Evolutionary conservation across 2,113 vertebrate species (phyloP).

Genomic region (Pseudorectes ferrugineus): DNA sequence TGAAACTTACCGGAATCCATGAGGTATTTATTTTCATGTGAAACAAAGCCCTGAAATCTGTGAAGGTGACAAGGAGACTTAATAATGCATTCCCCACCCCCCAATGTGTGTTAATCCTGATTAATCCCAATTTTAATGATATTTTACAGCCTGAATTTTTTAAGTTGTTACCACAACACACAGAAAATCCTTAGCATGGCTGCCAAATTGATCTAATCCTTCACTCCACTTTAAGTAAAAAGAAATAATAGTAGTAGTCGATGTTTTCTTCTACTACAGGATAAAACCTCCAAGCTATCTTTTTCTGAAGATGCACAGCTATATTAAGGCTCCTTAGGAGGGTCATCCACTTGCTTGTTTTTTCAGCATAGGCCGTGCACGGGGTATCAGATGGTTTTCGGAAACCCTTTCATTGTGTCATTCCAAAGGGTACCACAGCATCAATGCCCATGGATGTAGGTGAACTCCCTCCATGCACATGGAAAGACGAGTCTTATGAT

Average conservation of each 20-base stretch:
- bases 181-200: background rate
- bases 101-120: conserved; percentile 49
- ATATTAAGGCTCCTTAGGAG: background rate
- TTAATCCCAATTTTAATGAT: conserved; percentile 56
- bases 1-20: background rate
- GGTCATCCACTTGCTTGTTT: background rate
- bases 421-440: background rate
- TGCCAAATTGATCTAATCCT: conserved; percentile 35
- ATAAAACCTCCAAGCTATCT: background rate
- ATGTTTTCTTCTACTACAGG: background rate
- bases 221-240: background rate
- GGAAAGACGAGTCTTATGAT: background rate
- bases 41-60: background rate
- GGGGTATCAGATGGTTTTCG: background rate
- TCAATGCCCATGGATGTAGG: background rate
- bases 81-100: conserved; percentile 50
- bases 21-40: background rate
- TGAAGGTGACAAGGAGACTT: background rate
- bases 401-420: background rate
- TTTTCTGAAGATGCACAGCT: background rate
- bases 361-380: background rate
- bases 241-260: background rate
- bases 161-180: conserved; percentile 49
- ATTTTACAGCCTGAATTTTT: conserved; percentile 29
- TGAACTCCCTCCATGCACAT: background rate